Percentiles rank a stretch among this genome's conserved stretches.
phyloP scores from a whole-genome alignment of 1,140 invertebrate genomes.

The Pachypsylla venusta region DNA sequence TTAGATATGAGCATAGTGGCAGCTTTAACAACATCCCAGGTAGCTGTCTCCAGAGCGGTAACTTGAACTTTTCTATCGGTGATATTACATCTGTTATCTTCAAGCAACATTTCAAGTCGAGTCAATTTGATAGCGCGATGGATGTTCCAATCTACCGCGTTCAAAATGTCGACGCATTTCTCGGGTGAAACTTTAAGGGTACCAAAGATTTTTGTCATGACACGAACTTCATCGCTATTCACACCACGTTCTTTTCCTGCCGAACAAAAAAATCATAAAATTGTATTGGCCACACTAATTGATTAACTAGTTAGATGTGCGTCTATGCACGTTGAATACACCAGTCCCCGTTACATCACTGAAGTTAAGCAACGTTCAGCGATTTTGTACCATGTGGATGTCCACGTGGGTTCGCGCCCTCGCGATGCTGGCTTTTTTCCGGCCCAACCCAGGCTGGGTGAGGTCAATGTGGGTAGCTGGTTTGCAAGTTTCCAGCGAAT shows the following conservation, averaged over 20 bases:
- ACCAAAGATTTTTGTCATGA: slow-evolving; percentile 79
- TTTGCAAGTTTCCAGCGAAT: too few relatives aligned
- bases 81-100: not conserved
- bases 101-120: slow-evolving; percentile 39
- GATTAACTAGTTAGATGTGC: too few relatives aligned
- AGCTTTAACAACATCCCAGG: slow-evolving; percentile 22
- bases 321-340: too few relatives aligned
- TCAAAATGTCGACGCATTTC: slow-evolving; percentile 62
- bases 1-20: slow-evolving; percentile 17
- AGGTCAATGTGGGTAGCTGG: too few relatives aligned
- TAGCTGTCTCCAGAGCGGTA: slow-evolving; percentile 19
- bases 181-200: slow-evolving; percentile 55
- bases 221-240: slow-evolving; percentile 77
- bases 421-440: too few relatives aligned
- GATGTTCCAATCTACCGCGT: slow-evolving; percentile 76
- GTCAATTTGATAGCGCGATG: slow-evolving; percentile 76
- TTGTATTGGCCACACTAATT: too few relatives aligned
- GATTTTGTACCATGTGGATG: too few relatives aligned
- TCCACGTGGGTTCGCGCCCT: too few relatives aligned
- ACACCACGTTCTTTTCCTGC: slow-evolving; percentile 60
- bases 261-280: slow-evolving; percentile 22
- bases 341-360: too few relatives aligned
- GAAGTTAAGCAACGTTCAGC: too few relatives aligned
- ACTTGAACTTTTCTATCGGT: slow-evolving; percentile 15
- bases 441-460: too few relatives aligned